Percentiles rank a stretch among this genome's conserved stretches.
Evolutionary conservation across 1,140 invertebrate species (phyloP).

Genomic region (Aphidius gifuensis): DNA sequence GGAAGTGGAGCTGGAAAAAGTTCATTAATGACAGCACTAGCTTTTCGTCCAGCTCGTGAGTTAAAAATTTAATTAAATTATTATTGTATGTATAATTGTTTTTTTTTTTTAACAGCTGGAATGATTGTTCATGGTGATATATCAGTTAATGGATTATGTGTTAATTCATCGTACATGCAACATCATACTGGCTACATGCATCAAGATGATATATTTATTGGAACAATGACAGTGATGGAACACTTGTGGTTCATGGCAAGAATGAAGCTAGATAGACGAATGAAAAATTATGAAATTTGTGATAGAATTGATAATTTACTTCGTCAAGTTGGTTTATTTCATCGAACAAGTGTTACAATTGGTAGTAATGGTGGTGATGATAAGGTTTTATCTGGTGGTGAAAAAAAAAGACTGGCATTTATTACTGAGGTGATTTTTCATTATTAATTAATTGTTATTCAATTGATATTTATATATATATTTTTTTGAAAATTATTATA

Average conservation of each 20-base stretch:
- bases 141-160: slow-evolving; percentile 65
- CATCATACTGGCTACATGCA: slow-evolving; percentile 88
- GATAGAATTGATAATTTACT: slow-evolving; percentile 69
- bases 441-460: neutral
- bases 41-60: slow-evolving; percentile 69
- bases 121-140: slow-evolving; percentile 75
- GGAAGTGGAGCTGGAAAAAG: slow-evolving; percentile 94
- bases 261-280: slow-evolving; percentile 72
- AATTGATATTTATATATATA: neutral
- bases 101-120: slow-evolving; percentile 52
- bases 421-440: slow-evolving; percentile 74
- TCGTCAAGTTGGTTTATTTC: slow-evolving; percentile 69
- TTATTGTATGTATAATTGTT: slow-evolving; percentile 10
- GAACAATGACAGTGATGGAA: slow-evolving; percentile 81
- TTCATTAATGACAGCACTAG: slow-evolving; percentile 87
- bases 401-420: slow-evolving; percentile 88
- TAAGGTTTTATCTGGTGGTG: slow-evolving; percentile 91
- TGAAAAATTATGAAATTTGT: slow-evolving; percentile 58
- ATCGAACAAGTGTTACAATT: slow-evolving; percentile 71
- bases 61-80: slow-evolving; percentile 21
- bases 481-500: slow-evolving; percentile 43
- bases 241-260: slow-evolving; percentile 87
- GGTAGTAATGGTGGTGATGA: slow-evolving; percentile 63
- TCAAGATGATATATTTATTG: slow-evolving; percentile 89
- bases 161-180: slow-evolving; percentile 69